These are phyloP conservation scores for Mallotus villosus DNA, from an alignment of 2,797 vertebrate species.

Conservation along the genomic window DNA sequence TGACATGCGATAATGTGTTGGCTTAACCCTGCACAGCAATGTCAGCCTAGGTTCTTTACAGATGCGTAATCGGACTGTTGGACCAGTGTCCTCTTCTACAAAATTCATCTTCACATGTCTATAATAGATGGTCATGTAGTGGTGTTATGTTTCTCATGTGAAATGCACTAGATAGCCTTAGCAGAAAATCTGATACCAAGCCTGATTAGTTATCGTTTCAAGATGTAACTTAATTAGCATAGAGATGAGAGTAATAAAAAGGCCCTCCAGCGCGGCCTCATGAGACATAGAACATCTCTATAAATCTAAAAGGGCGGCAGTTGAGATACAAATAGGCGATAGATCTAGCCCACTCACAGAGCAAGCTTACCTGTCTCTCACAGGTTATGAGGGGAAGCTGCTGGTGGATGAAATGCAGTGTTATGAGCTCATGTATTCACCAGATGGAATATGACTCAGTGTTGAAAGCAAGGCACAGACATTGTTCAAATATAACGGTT, in stretches of 20 bases:
- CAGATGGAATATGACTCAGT: slow-evolving; percentile 69
- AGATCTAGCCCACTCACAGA: not conserved
- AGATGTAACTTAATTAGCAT: slow-evolving; percentile 38
- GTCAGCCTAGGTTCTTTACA: not conserved
- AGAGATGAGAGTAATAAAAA: slow-evolving; percentile 36
- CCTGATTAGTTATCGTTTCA: slow-evolving; percentile 37
- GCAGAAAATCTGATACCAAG: slow-evolving; percentile 13
- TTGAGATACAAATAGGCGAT: slow-evolving; percentile 1
- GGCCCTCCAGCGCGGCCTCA: slow-evolving; percentile 7
- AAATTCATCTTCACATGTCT: not conserved
- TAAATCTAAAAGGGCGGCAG: not conserved
- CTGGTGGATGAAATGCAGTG: slow-evolving; percentile 45
- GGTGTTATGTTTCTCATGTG: too few species aligned
- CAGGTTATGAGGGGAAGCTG: not conserved
- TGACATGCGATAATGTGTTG: slow-evolving; percentile 2
- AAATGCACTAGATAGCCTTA: slow-evolving; percentile 3
- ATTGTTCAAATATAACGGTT: slow-evolving; percentile 55
- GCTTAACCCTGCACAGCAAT: not conserved
- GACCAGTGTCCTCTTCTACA: not conserved
- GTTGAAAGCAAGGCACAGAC: slow-evolving; percentile 61
- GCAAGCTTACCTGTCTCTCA: not conserved
- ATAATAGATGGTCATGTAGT: too few species aligned
- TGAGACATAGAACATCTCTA: slow-evolving; percentile 14
- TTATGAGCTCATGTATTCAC: slow-evolving; percentile 49
- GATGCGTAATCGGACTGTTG: slow-evolving; percentile 1